A percentile compares a stretch with the other conserved stretches of the same genome.
Evolutionary conservation across 2,888 invertebrate species (phyloP).

Genomic region (Esperia sulphurella): DNA sequence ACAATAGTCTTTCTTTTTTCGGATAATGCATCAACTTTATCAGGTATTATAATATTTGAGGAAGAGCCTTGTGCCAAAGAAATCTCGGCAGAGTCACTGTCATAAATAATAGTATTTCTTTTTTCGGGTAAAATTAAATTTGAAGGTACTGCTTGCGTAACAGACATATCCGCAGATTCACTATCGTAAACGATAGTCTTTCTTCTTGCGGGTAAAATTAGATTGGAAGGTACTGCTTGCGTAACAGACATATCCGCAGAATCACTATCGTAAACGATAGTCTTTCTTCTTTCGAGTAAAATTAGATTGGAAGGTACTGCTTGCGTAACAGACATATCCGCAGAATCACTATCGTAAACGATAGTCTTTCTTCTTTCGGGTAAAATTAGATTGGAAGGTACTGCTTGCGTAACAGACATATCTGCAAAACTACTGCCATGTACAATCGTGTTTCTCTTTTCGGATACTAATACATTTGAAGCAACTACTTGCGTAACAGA

Average conservation of each 20-base stretch:
- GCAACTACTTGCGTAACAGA: constrained; percentile 22
- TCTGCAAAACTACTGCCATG: background rate
- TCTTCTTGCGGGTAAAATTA: constrained; percentile 6
- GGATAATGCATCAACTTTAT: background rate
- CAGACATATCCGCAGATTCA: constrained; percentile 23
- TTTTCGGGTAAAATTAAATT: constrained; percentile 15
- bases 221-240: constrained; percentile 15
- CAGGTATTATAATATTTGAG: constrained; percentile 14
- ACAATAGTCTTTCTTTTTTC: constrained; percentile 3
- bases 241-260: constrained; percentile 23
- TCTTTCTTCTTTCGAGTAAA: background rate
- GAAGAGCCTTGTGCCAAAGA: constrained; percentile 28
- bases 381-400: background rate
- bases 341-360: constrained; percentile 16
- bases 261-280: constrained; percentile 19
- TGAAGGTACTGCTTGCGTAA: constrained; percentile 23
- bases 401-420: background rate
- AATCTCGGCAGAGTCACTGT: constrained; percentile 19
- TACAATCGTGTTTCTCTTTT: background rate
- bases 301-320: background rate
- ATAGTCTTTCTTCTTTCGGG: constrained; percentile 9
- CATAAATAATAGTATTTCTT: background rate
- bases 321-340: constrained; percentile 14
- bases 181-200: constrained; percentile 1
- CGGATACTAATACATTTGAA: constrained; percentile 10